A percentile compares a stretch with the other conserved stretches of the same genome.
These are phyloP conservation scores for Cynoglossus semilaevis DNA, from an alignment of 2,113 vertebrate genomes.

Conservation along the genomic window DNA sequence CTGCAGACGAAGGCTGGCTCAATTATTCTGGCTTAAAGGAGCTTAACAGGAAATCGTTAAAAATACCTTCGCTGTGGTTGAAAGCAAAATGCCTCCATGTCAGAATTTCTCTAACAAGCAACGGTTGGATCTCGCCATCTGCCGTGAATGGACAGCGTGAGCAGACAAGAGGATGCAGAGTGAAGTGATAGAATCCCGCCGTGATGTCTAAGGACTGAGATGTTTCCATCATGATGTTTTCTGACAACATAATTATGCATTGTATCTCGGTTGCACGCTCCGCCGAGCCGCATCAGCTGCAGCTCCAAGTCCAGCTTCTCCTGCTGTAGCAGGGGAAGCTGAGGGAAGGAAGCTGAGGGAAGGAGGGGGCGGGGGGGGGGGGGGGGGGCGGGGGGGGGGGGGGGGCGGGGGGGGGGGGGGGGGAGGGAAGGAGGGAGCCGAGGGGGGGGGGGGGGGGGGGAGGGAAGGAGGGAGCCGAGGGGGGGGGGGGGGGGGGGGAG, in stretches of 20 bases:
- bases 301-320: conserved; percentile 35
- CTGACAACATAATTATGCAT: conserved; percentile 73
- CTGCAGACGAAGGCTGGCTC: conserved; percentile 1
- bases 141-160: conserved; percentile 27
- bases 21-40: conserved; percentile 3
- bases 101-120: conserved; percentile 37
- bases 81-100: conserved; percentile 21
- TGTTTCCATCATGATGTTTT: conserved; percentile 64
- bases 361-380: not conserved
- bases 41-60: conserved; percentile 5
- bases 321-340: conserved; percentile 11
- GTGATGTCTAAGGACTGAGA: conserved; percentile 44
- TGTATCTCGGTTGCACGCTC: conserved; percentile 53
- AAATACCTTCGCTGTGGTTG: conserved; percentile 18
- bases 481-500: too few species aligned
- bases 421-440: conserved; percentile 5
- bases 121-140: conserved; percentile 19
- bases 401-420: not conserved
- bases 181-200: conserved; percentile 23
- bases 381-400: not conserved
- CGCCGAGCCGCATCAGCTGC: conserved; percentile 60
- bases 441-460: not conserved
- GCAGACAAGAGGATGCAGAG: conserved; percentile 42
- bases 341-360: conserved; percentile 8
- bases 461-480: conserved; percentile 3